phyloP scores from a whole-genome alignment of 1,140 invertebrate species.

The Hylaeus anthracinus region DNA sequence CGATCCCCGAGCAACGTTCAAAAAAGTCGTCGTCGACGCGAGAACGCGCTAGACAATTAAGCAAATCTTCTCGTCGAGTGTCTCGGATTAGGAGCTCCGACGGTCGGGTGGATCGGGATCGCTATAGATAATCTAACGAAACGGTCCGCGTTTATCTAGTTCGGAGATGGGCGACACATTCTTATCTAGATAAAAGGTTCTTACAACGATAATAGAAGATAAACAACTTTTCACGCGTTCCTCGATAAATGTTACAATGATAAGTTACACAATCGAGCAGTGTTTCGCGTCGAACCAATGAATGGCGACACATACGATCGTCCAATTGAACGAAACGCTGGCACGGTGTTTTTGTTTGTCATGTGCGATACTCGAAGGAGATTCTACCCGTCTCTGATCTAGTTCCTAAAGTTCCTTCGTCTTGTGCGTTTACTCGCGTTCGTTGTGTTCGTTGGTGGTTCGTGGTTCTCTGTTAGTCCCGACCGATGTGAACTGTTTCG shows the following conservation, averaged over 20 bases:
- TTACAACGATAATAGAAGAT: no score
- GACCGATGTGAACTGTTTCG: neutral
- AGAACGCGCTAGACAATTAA: neutral
- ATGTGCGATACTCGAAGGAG: no score
- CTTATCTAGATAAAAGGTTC: no score
- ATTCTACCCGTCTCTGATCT: no score
- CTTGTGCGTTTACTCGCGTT: neutral
- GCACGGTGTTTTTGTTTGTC: no score
- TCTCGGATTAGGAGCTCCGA: neutral
- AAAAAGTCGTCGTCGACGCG: neutral
- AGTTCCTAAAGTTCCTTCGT: neutral
- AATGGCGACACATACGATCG: no score
- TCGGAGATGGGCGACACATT: neutral
- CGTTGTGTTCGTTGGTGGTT: neutral
- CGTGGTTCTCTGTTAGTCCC: no score
- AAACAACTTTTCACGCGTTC: no score
- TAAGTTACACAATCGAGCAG: no score
- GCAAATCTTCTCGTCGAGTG: neutral
- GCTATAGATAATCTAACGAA: conserved; percentile 37
- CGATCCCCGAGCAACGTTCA: neutral
- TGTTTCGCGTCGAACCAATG: no score
- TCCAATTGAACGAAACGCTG: no score
- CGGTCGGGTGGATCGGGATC: conserved; percentile 3
- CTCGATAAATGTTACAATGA: no score
- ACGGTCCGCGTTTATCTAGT: conserved; percentile 41